These are phyloP conservation scores for Stictonetta naevosa DNA, from an alignment of 2,113 vertebrate species.

Conservation along the genomic window DNA sequence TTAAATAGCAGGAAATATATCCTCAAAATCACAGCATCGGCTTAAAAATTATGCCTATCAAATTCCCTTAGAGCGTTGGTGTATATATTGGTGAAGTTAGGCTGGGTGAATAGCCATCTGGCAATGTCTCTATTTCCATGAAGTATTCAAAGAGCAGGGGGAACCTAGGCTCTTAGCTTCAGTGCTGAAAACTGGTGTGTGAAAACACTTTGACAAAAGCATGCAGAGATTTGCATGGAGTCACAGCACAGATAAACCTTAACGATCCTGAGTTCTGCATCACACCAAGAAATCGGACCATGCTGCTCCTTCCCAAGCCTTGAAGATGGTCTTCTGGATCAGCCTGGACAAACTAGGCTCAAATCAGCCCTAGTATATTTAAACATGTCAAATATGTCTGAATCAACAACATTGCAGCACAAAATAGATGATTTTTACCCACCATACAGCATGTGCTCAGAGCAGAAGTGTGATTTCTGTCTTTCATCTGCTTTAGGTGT, in stretches of 20 bases:
- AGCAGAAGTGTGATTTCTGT: neutral
- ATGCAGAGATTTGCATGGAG: neutral
- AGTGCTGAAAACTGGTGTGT: neutral
- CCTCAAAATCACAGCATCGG: neutral
- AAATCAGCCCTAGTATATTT: neutral
- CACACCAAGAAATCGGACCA: neutral
- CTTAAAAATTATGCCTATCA: neutral
- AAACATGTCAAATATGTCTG: neutral
- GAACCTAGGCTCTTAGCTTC: neutral
- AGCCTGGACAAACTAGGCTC: neutral
- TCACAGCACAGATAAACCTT: neutral
- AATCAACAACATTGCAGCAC: fast-evolving
- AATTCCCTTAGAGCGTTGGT: neutral
- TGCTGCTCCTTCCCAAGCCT: neutral
- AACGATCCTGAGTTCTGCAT: neutral
- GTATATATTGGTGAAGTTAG: too few species aligned
- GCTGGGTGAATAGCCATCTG: neutral
- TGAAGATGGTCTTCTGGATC: neutral
- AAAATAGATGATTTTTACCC: neutral
- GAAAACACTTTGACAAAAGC: neutral
- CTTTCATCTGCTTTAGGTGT: neutral
- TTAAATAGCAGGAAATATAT: neutral
- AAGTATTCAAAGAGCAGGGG: neutral
- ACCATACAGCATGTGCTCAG: fast-evolving
- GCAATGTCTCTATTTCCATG: neutral